Conservation (phyloP, 1,140 invertebrate species). For the Drosophila pseudoananassae region DNA sequence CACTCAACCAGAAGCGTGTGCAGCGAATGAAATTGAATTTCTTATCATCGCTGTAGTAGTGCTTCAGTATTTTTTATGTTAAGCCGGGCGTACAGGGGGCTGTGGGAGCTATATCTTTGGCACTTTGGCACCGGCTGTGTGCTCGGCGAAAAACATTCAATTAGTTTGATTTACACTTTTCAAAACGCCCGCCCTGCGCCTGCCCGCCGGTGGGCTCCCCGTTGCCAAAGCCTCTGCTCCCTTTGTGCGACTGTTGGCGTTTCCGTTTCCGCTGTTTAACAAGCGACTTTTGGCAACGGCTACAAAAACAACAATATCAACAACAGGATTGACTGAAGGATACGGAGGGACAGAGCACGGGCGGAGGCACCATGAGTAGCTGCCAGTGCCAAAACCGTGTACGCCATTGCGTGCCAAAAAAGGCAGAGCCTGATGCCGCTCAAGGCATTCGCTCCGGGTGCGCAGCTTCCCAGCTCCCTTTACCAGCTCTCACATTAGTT, state of each 20-base stretch:
- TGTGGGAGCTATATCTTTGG: slow-evolving; percentile 55
- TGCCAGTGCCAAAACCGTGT: slow-evolving; percentile 67
- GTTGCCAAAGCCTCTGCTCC: slow-evolving; percentile 40
- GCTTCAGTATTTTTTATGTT: slow-evolving; percentile 34
- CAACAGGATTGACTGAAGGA: slow-evolving; percentile 32
- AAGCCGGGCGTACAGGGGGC: slow-evolving; percentile 15
- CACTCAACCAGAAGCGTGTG: slow-evolving; percentile 32
- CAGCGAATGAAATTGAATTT: slow-evolving; percentile 65
- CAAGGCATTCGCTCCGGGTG: slow-evolving; percentile 28
- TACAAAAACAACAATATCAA: slow-evolving; percentile 54
- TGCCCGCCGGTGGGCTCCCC: slow-evolving; percentile 18
- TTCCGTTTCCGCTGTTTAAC: slow-evolving; percentile 80
- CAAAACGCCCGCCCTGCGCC: slow-evolving; percentile 30
- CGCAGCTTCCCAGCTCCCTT: not conserved
- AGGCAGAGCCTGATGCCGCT: slow-evolving; percentile 43
- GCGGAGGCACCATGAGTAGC: slow-evolving; percentile 21
- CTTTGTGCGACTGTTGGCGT: slow-evolving; percentile 78
- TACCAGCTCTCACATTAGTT: not conserved
- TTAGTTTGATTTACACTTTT: slow-evolving; percentile 79
- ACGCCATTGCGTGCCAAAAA: slow-evolving; percentile 72
- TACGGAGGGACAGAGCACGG: slow-evolving; percentile 5
- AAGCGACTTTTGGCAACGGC: slow-evolving; percentile 72
- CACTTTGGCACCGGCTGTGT: slow-evolving; percentile 66
- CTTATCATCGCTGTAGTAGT: slow-evolving; percentile 54
- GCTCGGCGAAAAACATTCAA: slow-evolving; percentile 76